These are phyloP conservation scores for Anas platyrhynchos DNA, from an alignment of 2,113 vertebrate genomes.

Conservation along the genomic window DNA sequence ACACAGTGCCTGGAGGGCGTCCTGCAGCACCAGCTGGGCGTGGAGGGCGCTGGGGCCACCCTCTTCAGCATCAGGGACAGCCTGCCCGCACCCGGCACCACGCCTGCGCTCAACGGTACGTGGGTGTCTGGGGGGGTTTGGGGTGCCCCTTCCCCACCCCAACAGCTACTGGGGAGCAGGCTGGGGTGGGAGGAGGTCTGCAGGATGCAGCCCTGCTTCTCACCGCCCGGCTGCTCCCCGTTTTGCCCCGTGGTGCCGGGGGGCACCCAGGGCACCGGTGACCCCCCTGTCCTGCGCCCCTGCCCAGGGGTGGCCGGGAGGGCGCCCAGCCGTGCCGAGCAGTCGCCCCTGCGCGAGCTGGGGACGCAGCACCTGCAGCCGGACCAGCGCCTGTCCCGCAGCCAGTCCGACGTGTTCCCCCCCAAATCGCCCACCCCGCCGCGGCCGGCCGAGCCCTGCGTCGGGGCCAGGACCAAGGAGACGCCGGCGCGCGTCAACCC, in stretches of 20 bases:
- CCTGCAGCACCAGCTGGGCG: slow-evolving; percentile 70
- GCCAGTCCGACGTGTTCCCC: slow-evolving; percentile 87
- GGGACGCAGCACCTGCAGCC: slow-evolving; percentile 1
- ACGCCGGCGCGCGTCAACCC: slow-evolving; percentile 86
- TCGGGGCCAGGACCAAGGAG: slow-evolving; percentile 62
- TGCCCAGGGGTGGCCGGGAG: not conserved
- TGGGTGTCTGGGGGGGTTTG: fast-evolving
- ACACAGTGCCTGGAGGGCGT: slow-evolving; percentile 83
- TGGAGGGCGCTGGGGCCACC: not conserved
- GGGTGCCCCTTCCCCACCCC: not conserved
- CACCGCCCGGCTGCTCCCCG: not conserved
- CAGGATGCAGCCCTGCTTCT: not conserved
- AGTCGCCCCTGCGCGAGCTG: not conserved
- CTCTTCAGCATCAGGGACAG: fast-evolving
- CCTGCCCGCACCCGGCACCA: not conserved
- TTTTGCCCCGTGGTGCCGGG: too few species aligned
- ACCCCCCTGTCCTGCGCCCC: not conserved
- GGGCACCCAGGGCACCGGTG: not conserved
- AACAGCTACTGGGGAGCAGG: not conserved
- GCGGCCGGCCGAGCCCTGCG: not conserved
- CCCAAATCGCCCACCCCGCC: slow-evolving; percentile 55
- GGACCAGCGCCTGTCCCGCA: slow-evolving; percentile 83
- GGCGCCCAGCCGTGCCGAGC: not conserved
- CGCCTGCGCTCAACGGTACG: not conserved
- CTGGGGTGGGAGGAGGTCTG: not conserved